Conservation (phyloP, 2,888 invertebrate species). For the Agonopterix alstromeriana region DNA sequence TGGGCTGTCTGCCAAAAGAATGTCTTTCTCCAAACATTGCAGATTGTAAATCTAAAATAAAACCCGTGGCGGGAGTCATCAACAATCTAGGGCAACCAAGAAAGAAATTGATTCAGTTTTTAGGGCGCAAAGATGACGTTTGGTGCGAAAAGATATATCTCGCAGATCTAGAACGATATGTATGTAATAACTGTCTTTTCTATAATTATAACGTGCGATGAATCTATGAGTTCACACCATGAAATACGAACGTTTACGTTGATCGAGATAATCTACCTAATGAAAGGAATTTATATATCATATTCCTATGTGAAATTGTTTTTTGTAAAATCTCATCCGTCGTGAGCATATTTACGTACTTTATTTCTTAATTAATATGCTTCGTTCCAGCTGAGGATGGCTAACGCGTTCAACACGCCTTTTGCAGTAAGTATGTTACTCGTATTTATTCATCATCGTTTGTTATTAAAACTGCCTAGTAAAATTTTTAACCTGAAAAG, state of each 20-base stretch:
- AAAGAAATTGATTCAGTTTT: conserved; percentile 35
- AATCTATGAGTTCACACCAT: conserved; percentile 12
- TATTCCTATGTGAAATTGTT: too few relatives aligned
- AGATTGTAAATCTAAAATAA: conserved; percentile 19
- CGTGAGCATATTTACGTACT: too few relatives aligned
- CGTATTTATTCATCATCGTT: too few relatives aligned
- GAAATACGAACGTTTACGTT: conserved; percentile 7
- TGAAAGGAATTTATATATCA: not conserved
- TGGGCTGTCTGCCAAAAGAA: not conserved
- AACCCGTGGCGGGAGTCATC: conserved; percentile 23
- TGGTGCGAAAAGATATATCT: conserved; percentile 30
- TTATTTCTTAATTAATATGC: too few relatives aligned
- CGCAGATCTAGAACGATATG: conserved; percentile 22
- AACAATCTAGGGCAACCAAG: conserved; percentile 25
- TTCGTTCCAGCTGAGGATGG: too few relatives aligned
- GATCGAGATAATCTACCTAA: not conserved
- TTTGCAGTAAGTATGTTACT: too few relatives aligned
- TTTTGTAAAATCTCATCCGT: too few relatives aligned
- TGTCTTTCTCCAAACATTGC: not conserved
- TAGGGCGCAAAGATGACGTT: conserved; percentile 40
- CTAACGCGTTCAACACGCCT: too few relatives aligned
- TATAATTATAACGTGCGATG: conserved; percentile 30
- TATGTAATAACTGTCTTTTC: conserved; percentile 19
- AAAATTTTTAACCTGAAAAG: too few relatives aligned
- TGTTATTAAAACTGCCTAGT: too few relatives aligned